Evolutionary conservation across 1,140 invertebrate genomes (phyloP).

Genomic region (Popillia japonica): DNA sequence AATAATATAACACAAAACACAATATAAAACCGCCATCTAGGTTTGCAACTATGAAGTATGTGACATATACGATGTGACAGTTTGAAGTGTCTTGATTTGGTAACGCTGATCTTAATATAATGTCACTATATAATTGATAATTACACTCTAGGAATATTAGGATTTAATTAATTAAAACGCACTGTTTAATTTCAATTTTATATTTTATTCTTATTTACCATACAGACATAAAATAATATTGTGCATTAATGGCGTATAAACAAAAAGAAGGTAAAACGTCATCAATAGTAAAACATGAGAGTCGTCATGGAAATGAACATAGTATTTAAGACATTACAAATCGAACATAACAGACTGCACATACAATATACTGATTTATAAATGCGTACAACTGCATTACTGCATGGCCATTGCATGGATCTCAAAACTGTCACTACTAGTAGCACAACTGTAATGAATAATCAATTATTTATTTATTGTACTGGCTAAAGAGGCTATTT

Average conservation of each 20-base stretch:
- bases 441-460: constrained; percentile 58
- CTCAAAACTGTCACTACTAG: constrained; percentile 55
- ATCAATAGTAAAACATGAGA: constrained; percentile 13
- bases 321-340: constrained; percentile 42
- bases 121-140: not conserved
- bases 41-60: not conserved
- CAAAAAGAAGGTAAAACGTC: constrained; percentile 30
- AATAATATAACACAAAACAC: too few relatives aligned
- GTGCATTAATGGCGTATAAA: constrained; percentile 53
- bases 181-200: constrained; percentile 46
- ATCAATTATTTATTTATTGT: constrained; percentile 51
- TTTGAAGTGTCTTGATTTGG: not conserved
- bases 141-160: not conserved
- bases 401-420: constrained; percentile 49
- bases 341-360: constrained; percentile 51
- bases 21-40: too few relatives aligned
- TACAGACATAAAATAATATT: constrained; percentile 59
- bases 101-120: too few relatives aligned
- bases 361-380: constrained; percentile 49
- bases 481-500: constrained; percentile 59
- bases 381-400: constrained; percentile 48
- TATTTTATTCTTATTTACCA: constrained; percentile 58
- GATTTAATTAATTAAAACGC: not conserved
- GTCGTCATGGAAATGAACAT: constrained; percentile 41
- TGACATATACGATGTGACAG: not conserved